These are phyloP conservation scores for Microplitis mediator DNA, from an alignment of 1,140 invertebrate species.

Conservation along the genomic window DNA sequence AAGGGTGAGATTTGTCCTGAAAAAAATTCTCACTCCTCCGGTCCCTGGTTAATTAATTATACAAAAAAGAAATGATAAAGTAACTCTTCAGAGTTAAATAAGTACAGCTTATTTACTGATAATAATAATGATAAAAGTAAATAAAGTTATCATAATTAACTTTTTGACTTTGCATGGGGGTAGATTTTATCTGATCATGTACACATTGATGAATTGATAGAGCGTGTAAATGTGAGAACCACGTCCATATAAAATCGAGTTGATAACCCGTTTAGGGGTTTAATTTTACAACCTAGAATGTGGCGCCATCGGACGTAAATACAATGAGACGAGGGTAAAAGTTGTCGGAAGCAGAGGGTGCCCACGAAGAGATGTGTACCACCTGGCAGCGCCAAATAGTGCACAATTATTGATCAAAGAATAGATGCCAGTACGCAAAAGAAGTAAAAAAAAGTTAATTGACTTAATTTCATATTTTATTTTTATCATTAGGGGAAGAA, in stretches of 20 bases:
- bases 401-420: constrained; percentile 54
- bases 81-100: too few species aligned
- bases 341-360: constrained; percentile 22
- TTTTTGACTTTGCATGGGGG: too few species aligned
- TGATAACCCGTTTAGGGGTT: background rate
- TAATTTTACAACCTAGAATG: background rate
- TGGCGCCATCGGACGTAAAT: constrained; percentile 43
- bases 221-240: too few species aligned
- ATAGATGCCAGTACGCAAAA: constrained; percentile 48
- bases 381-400: constrained; percentile 42
- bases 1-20: constrained; percentile 34
- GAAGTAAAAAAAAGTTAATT: background rate
- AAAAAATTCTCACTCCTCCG: constrained; percentile 46
- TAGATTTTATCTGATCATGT: too few species aligned
- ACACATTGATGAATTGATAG: too few species aligned
- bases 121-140: too few species aligned
- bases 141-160: too few species aligned
- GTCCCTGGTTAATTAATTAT: background rate
- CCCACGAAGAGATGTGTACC: constrained; percentile 42
- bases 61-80: background rate
- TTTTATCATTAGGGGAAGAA: too few species aligned
- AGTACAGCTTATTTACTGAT: too few species aligned
- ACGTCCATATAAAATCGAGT: too few species aligned
- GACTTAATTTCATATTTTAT: background rate
- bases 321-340: constrained; percentile 1